phyloP scores from a whole-genome alignment of 2,888 invertebrate genomes.

The Nezara viridula region DNA sequence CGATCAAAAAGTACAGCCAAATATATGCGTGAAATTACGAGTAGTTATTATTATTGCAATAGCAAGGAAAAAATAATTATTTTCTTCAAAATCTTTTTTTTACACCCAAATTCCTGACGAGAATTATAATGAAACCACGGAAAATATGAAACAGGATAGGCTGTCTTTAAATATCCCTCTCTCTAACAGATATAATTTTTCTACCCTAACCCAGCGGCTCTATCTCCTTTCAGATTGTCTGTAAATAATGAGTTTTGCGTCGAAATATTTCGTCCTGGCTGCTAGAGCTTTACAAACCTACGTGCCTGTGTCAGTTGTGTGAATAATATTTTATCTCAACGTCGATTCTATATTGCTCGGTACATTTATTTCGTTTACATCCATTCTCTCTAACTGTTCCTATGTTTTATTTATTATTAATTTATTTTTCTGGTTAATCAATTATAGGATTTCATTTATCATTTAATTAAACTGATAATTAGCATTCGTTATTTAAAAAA shows the following conservation, averaged over 20 bases:
- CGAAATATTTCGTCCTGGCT: neutral
- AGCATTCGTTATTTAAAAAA: no score
- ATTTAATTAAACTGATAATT: no score
- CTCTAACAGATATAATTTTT: neutral
- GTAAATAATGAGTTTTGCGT: neutral
- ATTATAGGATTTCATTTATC: no score
- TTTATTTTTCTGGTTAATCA: no score
- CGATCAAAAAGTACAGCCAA: no score
- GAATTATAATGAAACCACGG: neutral
- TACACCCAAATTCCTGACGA: neutral
- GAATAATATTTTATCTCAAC: neutral
- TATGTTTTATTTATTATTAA: neutral
- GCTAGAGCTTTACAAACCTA: neutral
- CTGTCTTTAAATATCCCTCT: neutral
- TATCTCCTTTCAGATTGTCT: neutral
- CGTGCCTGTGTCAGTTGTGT: neutral
- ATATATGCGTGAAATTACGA: no score
- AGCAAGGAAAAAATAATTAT: no score
- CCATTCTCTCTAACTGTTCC: neutral
- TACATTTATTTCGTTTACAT: neutral
- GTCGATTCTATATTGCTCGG: neutral
- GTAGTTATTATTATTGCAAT: no score
- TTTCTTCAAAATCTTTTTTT: neutral
- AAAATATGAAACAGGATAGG: neutral
- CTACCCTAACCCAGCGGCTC: neutral